Base-by-base conservation (phyloP, 2,888 invertebrate species). In the Neuroscelio doddi region DNA sequence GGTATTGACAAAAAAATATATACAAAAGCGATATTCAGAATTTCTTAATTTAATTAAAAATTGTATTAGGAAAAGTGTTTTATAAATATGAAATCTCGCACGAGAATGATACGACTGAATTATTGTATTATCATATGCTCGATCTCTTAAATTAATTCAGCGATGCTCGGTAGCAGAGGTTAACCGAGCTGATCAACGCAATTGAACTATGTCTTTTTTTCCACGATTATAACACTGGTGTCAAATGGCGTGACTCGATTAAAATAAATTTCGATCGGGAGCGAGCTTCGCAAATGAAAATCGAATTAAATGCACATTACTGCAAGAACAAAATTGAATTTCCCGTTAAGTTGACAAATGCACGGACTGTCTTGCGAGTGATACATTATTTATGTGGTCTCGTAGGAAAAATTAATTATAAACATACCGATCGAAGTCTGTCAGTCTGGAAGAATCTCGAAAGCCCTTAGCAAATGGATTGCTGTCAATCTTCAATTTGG, bases 391-490 rank as follows among this genome's bases (percentile, higher is more conserved):
- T n/a, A n/a, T n/a, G n/a, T n/a, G n/a, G n/a, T n/a, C n/a, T 32
- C 15, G 32, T 32, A 17, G 36, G 49, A 57, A 52, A 64, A 64
- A 52, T 47, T 16, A 50, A 45, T 59, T 64, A 51, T 45, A 57
- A 71, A 81, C 86, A 86, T 85, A 91, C 91, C 91, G 88, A 81
- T 92, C 91, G 78, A 91, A 90, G 78, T 92, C 92, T 41, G 90
- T 91, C 63, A 93, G 87, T 59, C 93, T 87, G n/a, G 92, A 92
- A 9, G 93, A 93, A 83, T 93, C 93, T 68, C 93, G 86, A 85
- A 93, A 93, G 14, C 93, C 93, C 84, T 94, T 94, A 42, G 93
- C 93, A 83, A 93, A 93, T 58, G 93, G 93, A 82, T 93, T 93
- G 80, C 92, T 92, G 86, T 93, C 93, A 77, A 93, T 93, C 86